A percentile compares a stretch with the other conserved stretches of the same genome.
phyloP scores from a whole-genome alignment of 2,113 vertebrate species.

The Melanotaenia duboulayi region DNA sequence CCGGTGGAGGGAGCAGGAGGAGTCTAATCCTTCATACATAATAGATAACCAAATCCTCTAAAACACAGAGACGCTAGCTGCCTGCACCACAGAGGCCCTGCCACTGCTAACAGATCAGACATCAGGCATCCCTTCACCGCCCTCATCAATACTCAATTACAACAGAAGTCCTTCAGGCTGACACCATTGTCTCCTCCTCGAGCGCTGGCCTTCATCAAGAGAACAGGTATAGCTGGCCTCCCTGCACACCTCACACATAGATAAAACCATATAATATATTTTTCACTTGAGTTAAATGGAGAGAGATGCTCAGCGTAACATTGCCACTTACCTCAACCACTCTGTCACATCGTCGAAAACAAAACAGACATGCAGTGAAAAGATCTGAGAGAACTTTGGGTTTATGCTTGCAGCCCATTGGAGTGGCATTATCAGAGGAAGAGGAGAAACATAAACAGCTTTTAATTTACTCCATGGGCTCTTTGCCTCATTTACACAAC shows the following conservation, averaged over 20 bases:
- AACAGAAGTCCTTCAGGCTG: conserved; percentile 52
- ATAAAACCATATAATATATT: conserved; percentile 51
- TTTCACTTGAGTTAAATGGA: conserved; percentile 54
- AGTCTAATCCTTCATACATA: conserved; percentile 85
- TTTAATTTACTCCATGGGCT: conserved; percentile 38
- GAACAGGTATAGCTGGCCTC: conserved; percentile 40
- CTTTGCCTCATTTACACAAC: conserved; percentile 7
- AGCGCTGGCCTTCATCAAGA: conserved; percentile 65
- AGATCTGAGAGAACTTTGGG: conserved; percentile 41
- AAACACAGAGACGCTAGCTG: conserved; percentile 76
- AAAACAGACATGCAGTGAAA: conserved; percentile 50
- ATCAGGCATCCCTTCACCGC: conserved; percentile 53
- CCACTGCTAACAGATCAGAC: conserved; percentile 76
- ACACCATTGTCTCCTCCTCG: conserved; percentile 67
- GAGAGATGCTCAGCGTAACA: conserved; percentile 32
- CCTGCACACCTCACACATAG: conserved; percentile 19
- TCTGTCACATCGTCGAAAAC: conserved; percentile 44
- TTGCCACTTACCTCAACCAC: conserved; percentile 27
- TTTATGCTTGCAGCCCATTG: conserved; percentile 35
- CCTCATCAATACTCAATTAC: conserved; percentile 82
- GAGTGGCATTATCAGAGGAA: conserved; percentile 42
- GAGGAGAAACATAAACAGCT: conserved; percentile 55
- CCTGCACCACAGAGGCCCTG: conserved; percentile 69
- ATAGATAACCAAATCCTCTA: conserved; percentile 83
- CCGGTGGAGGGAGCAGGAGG: conserved; percentile 68